A percentile compares a stretch with the other conserved stretches of the same genome.
Evolutionary conservation across 2,888 invertebrate genomes (phyloP).

Genomic region (Argynnis bischoffii): DNA sequence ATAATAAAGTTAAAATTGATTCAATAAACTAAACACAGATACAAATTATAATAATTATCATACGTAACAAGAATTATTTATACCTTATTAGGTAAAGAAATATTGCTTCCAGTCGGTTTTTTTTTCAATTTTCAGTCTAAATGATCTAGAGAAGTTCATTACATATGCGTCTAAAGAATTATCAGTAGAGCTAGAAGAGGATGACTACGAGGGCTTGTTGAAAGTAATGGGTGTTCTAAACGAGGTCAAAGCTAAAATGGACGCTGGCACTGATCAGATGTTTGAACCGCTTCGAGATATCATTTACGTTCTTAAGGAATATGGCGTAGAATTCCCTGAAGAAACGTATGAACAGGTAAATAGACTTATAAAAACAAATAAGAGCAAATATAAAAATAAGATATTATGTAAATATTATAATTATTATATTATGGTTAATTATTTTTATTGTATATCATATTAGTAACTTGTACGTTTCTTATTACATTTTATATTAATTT

Average conservation of each 20-base stretch:
- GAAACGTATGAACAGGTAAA: constrained; percentile 87
- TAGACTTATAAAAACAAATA: too few species aligned
- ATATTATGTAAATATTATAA: too few species aligned
- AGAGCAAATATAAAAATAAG: too few species aligned
- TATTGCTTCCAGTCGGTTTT: too few species aligned
- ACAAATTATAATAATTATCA: too few species aligned
- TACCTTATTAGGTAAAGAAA: too few species aligned
- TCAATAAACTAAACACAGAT: too few species aligned
- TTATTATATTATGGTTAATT: too few species aligned
- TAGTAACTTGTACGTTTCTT: too few species aligned
- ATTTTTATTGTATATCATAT: too few species aligned
- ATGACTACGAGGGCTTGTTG: constrained; percentile 93
- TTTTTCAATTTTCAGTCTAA: constrained; percentile 77
- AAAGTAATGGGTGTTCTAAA: constrained; percentile 92
- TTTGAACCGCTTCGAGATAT: constrained; percentile 94
- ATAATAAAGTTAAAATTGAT: constrained; percentile 21
- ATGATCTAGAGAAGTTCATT: constrained; percentile 90
- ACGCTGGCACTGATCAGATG: constrained; percentile 89
- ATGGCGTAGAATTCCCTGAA: constrained; percentile 93
- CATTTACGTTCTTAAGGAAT: constrained; percentile 91
- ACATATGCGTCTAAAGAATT: constrained; percentile 87
- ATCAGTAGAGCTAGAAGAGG: constrained; percentile 87
- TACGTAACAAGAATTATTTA: too few species aligned
- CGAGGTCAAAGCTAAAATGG: constrained; percentile 88
- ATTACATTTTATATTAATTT: neutral